A percentile compares a stretch with the other conserved stretches of the same genome.
Evolutionary conservation across 2,797 vertebrate species (phyloP).

Genomic region (Mionectes olivaceus): DNA sequence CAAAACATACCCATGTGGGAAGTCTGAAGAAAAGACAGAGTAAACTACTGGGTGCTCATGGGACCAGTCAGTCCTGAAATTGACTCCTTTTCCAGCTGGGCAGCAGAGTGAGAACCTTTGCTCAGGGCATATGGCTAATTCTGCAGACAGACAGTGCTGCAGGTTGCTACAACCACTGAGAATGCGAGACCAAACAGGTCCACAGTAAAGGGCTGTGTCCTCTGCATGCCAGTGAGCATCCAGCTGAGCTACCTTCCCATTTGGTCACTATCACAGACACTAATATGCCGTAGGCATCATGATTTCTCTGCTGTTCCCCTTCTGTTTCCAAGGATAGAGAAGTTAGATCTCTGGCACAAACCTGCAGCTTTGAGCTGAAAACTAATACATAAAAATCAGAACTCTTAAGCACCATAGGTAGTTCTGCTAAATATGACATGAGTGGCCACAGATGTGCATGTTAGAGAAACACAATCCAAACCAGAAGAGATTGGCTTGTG

Average conservation of each 20-base stretch:
- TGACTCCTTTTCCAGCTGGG: neutral
- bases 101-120: neutral
- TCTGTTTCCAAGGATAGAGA: neutral
- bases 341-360: neutral
- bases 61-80: neutral
- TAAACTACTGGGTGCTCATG: neutral
- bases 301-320: neutral
- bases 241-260: neutral
- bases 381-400: neutral
- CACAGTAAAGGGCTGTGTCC: neutral
- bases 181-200: neutral
- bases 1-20: neutral
- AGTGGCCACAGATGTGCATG: neutral
- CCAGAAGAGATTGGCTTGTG: rapidly evolving
- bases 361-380: neutral
- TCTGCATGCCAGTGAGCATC: neutral
- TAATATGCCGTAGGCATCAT: neutral
- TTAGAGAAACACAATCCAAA: neutral
- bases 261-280: neutral
- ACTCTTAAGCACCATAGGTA: neutral
- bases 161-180: rapidly evolving
- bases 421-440: neutral
- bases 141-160: neutral
- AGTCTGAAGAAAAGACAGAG: neutral
- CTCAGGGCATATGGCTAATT: neutral